phyloP scores from a whole-genome alignment of 2,888 invertebrate genomes.

The Sabellastarte sp. region DNA sequence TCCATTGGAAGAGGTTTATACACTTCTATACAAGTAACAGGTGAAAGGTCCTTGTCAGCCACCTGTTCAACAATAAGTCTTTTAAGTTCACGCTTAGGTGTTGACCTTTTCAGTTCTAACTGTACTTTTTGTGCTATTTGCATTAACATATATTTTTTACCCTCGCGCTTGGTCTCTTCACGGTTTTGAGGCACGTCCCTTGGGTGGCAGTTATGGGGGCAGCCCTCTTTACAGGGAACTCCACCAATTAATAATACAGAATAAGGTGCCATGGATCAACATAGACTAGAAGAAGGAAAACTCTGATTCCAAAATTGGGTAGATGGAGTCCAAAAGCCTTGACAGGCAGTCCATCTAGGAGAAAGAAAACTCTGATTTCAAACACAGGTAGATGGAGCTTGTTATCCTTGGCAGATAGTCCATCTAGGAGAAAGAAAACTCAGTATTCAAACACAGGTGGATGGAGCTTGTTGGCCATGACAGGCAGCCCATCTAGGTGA shows the following conservation, averaged over 20 bases:
- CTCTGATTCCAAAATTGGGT: neutral
- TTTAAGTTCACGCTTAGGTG: too few species aligned
- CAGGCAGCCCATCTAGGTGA: slow-evolving; percentile 2
- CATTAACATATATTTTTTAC: too few species aligned
- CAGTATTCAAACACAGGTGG: slow-evolving; percentile 1
- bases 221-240: neutral
- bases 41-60: too few species aligned
- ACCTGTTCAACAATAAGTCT: too few species aligned
- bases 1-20: too few species aligned
- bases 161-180: slow-evolving; percentile 2
- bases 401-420: slow-evolving; percentile 4
- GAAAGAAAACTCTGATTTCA: slow-evolving; percentile 7
- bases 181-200: slow-evolving; percentile 2
- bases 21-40: too few species aligned
- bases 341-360: slow-evolving; percentile 5
- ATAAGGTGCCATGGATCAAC: slow-evolving; percentile 5
- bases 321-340: neutral
- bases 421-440: slow-evolving; percentile 7
- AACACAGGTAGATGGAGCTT: slow-evolving; percentile 2
- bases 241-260: slow-evolving; percentile 2
- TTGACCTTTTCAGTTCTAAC: too few species aligned
- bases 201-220: slow-evolving; percentile 39
- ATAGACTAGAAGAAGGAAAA: slow-evolving; percentile 4
- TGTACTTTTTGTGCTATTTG: too few species aligned
- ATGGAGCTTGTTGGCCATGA: slow-evolving; percentile 2